A percentile compares a stretch with the other conserved stretches of the same genome.
Conservation (phyloP, 2,113 vertebrate species). For the Ceyx melanurus region DNA sequence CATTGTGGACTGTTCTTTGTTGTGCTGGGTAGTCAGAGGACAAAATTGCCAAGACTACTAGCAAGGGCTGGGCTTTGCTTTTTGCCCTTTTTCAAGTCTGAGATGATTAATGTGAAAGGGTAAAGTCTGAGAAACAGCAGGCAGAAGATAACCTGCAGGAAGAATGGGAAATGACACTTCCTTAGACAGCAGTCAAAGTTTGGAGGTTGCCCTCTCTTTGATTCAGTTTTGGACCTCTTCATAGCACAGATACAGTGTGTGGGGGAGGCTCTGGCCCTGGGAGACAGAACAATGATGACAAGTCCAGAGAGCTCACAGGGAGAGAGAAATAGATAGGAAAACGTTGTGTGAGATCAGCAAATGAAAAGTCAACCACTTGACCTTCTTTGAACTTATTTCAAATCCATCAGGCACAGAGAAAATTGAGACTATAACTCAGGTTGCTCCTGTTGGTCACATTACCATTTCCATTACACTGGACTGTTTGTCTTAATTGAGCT, state of each 20-base stretch:
- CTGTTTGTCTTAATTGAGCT: conserved; percentile 67
- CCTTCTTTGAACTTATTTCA: conserved; percentile 75
- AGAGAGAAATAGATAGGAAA: conserved; percentile 38
- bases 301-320: not conserved
- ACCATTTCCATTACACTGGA: conserved; percentile 65
- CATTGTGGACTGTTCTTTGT: accelerated
- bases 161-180: not conserved
- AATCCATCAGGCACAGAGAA: conserved; percentile 69
- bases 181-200: not conserved
- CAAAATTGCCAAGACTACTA: not conserved
- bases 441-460: conserved; percentile 57
- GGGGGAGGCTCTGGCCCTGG: not conserved
- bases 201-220: not conserved
- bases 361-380: conserved; percentile 71
- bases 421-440: conserved; percentile 79
- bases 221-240: not conserved
- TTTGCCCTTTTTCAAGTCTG: not conserved
- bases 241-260: not conserved
- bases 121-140: not conserved
- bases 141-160: not conserved
- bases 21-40: accelerated
- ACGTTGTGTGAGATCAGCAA: conserved; percentile 68
- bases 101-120: not conserved
- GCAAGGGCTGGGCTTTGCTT: not conserved
- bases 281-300: not conserved